phyloP scores from a whole-genome alignment of 2,888 invertebrate species.

The Eucriotettix oculatus region DNA sequence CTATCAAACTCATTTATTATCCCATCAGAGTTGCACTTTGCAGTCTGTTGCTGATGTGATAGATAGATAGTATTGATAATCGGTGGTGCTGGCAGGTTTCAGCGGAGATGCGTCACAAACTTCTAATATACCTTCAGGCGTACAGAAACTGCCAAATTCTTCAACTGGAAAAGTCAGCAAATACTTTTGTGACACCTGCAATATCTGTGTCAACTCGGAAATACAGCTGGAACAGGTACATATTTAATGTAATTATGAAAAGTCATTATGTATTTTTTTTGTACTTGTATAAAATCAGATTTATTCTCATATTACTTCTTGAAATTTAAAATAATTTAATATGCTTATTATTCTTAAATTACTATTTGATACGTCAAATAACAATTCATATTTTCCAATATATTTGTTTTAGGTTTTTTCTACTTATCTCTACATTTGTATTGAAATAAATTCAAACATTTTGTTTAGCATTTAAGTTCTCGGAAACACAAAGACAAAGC shows the following conservation, averaged over 20 bases:
- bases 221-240: conserved; percentile 27
- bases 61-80: conserved; percentile 30
- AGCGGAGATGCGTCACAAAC: background rate
- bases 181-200: conserved; percentile 26
- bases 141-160: conserved; percentile 10
- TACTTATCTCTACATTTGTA: too few relatives aligned
- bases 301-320: too few relatives aligned
- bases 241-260: background rate
- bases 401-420: too few relatives aligned
- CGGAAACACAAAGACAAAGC: too few relatives aligned
- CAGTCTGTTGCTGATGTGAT: conserved; percentile 21
- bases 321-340: too few relatives aligned
- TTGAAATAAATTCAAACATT: too few relatives aligned
- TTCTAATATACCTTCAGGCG: conserved; percentile 9
- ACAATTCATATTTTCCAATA: too few relatives aligned
- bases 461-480: too few relatives aligned
- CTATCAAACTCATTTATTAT: conserved; percentile 13
- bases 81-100: conserved; percentile 9
- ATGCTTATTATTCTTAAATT: too few relatives aligned
- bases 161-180: conserved; percentile 9
- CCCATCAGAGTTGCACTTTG: conserved; percentile 8
- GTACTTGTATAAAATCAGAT: too few relatives aligned
- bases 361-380: too few relatives aligned
- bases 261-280: too few relatives aligned
- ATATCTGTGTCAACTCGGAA: conserved; percentile 29